Evolutionary conservation across 2,797 vertebrate species (phyloP), one percentile per base, ranked within the genome.

Genomic region (Malacoctenus gilli): DNA sequence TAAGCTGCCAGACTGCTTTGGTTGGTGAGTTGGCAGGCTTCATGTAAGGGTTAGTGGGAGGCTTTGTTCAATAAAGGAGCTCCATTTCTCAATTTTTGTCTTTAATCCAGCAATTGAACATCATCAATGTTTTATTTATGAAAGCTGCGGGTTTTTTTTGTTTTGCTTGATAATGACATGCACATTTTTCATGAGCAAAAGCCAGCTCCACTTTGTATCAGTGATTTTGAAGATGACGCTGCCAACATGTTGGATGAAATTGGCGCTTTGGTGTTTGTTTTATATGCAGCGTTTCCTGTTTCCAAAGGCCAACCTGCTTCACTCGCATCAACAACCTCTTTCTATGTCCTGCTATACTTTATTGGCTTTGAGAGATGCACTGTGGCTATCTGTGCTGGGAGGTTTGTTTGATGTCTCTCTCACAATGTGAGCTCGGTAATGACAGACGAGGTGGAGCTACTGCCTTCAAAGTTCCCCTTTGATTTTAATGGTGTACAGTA

Each of bases 351-450:
- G 15, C 20, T 48, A 3, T 28, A 57, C 59, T 65, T 68, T 68
- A 52, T 61, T 68, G 40, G 52, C 43, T 52, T 9, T 49, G 42
- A 51, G 44, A 72, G 59, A 74, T 74, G 39, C 25, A 36, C 57
- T 56, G 52, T 32, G 36, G 49, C 65, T 65, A 41, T 75, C 44
- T 1, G 2, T 68, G 68, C 62, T 59, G 60, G 71, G 55, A 20
- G 68, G 57, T 53, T 62, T 28, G 54, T 85, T 83, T 83, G 73
- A 83, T 75, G 55, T 81, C 12, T 16, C 49, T 38, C 15, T 32
- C 22, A 74, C 69, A 78, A 60, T 63, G 38, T 59, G 37, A 63
- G 60, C 72, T 54, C 18, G 37, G 43, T 52, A 66, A 71, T 65
- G 49, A 72, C 64, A 54, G 58, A 54, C 56, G 46, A 70, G 44